A percentile compares a stretch with the other conserved stretches of the same genome.
Evolutionary conservation across 2,797 vertebrate species (phyloP).

Genomic region (Pampus argenteus): DNA sequence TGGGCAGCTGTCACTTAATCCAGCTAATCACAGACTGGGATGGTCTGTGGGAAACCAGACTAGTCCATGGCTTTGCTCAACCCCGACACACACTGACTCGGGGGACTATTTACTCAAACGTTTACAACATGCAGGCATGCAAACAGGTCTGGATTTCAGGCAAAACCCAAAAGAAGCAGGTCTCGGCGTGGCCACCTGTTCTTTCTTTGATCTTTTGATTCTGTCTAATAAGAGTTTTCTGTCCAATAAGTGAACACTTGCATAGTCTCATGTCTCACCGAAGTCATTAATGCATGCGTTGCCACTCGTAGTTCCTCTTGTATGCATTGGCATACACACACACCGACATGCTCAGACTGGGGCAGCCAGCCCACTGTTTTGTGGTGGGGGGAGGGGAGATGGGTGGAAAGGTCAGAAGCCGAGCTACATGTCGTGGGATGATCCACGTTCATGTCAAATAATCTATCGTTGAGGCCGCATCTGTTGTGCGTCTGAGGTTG

Average conservation of each 20-base stretch:
- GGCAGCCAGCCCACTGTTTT: conserved; percentile 63
- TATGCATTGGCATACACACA: conserved; percentile 59
- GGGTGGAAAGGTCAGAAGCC: conserved; percentile 82
- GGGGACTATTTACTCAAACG: conserved; percentile 51
- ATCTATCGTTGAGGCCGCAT: conserved; percentile 82
- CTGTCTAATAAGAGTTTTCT: neutral
- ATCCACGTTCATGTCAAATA: conserved; percentile 84
- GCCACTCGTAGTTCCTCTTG: conserved; percentile 42
- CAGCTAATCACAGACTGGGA: conserved; percentile 86
- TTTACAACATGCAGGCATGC: conserved; percentile 62
- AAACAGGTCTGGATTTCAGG: conserved; percentile 20
- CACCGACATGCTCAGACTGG: conserved; percentile 71
- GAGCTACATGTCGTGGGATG: conserved; percentile 82
- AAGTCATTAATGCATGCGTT: conserved; percentile 34
- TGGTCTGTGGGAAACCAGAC: conserved; percentile 86
- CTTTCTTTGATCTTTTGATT: conserved; percentile 19
- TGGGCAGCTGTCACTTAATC: conserved; percentile 91
- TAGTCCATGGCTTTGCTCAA: conserved; percentile 68
- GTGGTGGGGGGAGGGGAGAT: conserved; percentile 54
- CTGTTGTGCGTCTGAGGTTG: conserved; percentile 81
- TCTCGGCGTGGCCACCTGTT: conserved; percentile 33
- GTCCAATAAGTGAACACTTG: neutral
- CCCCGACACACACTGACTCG: conserved; percentile 45
- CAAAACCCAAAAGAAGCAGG: conserved; percentile 30
- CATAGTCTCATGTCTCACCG: neutral